Base-by-base conservation (phyloP, 2,888 invertebrate species). In the Andricus curvator region DNA sequence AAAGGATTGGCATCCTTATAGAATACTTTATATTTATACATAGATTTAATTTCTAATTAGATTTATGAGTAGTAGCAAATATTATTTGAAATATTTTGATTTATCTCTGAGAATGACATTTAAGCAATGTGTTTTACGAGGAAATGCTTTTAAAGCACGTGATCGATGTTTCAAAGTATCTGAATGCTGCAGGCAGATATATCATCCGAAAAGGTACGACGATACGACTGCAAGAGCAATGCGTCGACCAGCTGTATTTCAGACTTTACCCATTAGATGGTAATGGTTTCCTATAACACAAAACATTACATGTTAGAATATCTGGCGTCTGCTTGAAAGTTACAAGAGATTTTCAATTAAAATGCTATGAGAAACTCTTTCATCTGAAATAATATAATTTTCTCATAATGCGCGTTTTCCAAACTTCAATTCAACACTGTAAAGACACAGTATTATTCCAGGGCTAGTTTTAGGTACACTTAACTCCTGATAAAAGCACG, bases 251-350 rank as follows among this genome's bases (percentile, higher is more conserved):
- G 48, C 41, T 70, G 70, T 70, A 70, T 74, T 74, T 74, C 74
- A 74, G 74, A 74, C 56, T 74, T 33, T 74, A 74, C 37, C 74
- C 74, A 74, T 74, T 74, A 74, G 74, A 74, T 74, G 33, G 74
- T 74, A 74, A 74, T 74, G 56, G 74, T 74, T 51, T n/a, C 37
- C 56, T 74, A 56, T 56, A 56, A n/a, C 74, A 37, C 13, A n/a
- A 74, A 74, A 74, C 56, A 37, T 74, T 74, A 74, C 33, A 33
- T n/a, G 13, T n/a, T 29, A 51, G 56, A 33, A 74, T 56, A 56
- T 56, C 74, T 74, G 56, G 74, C 74, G 56, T 37, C 56, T 37
- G 56, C 33, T 33, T 56, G 51, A 37, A 74, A 56, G 74, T 51
- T 74, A 56, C 29, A 56, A 74, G 37, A 22, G n/a, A 74, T 37